These are phyloP conservation scores for Octodonta nipae DNA, from an alignment of 2,888 invertebrate species.

Conservation along the genomic window DNA sequence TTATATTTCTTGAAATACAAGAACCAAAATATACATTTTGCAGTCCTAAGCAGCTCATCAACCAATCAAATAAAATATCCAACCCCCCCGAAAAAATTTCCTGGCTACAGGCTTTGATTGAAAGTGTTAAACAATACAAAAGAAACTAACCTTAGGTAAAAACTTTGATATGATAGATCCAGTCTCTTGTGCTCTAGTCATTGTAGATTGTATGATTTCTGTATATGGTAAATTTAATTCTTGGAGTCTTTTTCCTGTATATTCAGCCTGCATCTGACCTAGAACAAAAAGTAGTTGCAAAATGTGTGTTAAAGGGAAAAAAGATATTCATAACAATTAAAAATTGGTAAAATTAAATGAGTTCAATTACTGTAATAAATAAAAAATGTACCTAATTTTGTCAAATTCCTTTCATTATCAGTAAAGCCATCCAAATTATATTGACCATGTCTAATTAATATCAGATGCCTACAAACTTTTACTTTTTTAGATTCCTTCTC, in stretches of 20 bases:
- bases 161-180: conserved; percentile 65
- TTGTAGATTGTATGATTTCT: conserved; percentile 71
- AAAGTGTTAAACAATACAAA: too few relatives aligned
- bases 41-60: too few relatives aligned
- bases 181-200: conserved; percentile 88
- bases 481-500: conserved; percentile 48
- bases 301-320: background rate
- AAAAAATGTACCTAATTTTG: conserved; percentile 52
- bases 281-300: conserved; percentile 17
- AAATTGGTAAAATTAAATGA: conserved; percentile 2
- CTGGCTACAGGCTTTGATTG: too few relatives aligned
- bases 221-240: conserved; percentile 68
- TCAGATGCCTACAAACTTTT: conserved; percentile 62
- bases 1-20: too few relatives aligned
- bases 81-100: too few relatives aligned
- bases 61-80: too few relatives aligned
- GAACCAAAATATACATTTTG: too few relatives aligned
- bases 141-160: conserved; percentile 37
- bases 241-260: conserved; percentile 71
- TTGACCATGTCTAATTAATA: conserved; percentile 90
- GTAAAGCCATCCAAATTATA: conserved; percentile 62
- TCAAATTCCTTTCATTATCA: conserved; percentile 64
- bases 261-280: conserved; percentile 75
- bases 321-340: too few relatives aligned
- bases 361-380: background rate